Conservation (phyloP, 1,140 invertebrate genomes). For the Maniola jurtina region DNA sequence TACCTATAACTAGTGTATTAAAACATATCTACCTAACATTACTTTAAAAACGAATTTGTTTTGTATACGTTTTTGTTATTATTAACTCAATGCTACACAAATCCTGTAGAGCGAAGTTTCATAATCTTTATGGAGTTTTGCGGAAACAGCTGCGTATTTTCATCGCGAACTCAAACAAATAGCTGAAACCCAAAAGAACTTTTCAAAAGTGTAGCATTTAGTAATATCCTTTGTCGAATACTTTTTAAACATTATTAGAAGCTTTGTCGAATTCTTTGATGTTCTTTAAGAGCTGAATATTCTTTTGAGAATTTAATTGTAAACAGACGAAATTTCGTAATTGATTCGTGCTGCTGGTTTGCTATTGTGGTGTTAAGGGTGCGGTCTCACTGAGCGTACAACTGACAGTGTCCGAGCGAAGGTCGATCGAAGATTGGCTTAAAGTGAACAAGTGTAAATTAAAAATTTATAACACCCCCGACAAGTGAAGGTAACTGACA, state of each 20-base stretch:
- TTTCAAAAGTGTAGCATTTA: conserved; percentile 17
- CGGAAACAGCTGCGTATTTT: conserved; percentile 36
- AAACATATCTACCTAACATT: too few species aligned
- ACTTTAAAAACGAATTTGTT: too few species aligned
- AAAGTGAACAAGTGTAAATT: too few species aligned
- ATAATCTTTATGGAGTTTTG: conserved; percentile 34
- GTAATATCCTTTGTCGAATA: conserved; percentile 45
- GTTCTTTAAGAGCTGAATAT: conserved; percentile 35
- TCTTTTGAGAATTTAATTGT: conserved; percentile 41
- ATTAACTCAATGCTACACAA: conserved; percentile 1
- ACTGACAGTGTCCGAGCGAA: too few species aligned
- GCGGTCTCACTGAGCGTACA: too few species aligned
- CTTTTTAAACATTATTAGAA: conserved; percentile 45
- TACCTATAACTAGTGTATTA: too few species aligned
- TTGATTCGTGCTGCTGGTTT: conserved; percentile 18
- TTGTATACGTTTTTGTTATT: background rate
- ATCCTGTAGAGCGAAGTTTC: conserved; percentile 2
- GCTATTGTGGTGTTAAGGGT: background rate
- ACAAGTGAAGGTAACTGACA: too few species aligned
- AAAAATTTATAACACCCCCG: too few species aligned
- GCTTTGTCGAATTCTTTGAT: conserved; percentile 38
- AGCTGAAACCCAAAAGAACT: conserved; percentile 28
- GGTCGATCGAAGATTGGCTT: too few species aligned
- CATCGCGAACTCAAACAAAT: conserved; percentile 30
- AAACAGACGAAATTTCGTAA: conserved; percentile 40